Base-by-base conservation (phyloP, 1,140 invertebrate species). In the Macrocentrus cingulum region DNA sequence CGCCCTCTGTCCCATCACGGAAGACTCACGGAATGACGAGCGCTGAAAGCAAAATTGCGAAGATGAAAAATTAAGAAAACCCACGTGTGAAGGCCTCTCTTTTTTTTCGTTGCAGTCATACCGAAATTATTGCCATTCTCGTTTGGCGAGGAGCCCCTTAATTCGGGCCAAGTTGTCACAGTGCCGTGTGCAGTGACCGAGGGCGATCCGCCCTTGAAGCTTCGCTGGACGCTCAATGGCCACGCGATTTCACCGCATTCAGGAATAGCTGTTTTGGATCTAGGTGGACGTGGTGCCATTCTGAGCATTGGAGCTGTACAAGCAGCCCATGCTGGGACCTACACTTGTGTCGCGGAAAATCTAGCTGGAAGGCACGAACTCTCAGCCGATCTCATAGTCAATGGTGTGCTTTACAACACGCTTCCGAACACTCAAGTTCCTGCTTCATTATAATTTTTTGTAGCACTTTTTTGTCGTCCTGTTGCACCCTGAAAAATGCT, bases 311-410 rank as follows among this genome's bases (percentile, higher is more conserved):
- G 89, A 72, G 86, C 82, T 59, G 85, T 88, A 52, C 81, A 84
- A 68, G 85, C 84, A 29, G 77, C 80, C 60, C 88, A 91, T 75
- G 85, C 87, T 59, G 91, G 90, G 67, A 89, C 87, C 69, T 94
- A 91, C 74, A 90, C 88, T n/a, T 94, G 91, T 75, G 81, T 86
- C 58, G 90, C 87, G 44, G 84, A 84, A 80, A 93, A 92, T 77
- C 80, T 81, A 54, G 89, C 87, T 58, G 89, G 88, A 50, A 82
- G 81, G 66, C 80, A 82, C 56, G 82, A 84, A 64, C 81, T 87
- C 64, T 84, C 86, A 32, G 77, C 86, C 57, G 80, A 84, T 68
- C 75, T 91, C 56, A 77, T 87, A 61, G 87, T 90, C 59, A 88
- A 90, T 76, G 88, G 88, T 90, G 82, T 59, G 56, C 46, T n/a